Conservation (phyloP, 2,888 invertebrate species). For the Tenodera sinensis region DNA sequence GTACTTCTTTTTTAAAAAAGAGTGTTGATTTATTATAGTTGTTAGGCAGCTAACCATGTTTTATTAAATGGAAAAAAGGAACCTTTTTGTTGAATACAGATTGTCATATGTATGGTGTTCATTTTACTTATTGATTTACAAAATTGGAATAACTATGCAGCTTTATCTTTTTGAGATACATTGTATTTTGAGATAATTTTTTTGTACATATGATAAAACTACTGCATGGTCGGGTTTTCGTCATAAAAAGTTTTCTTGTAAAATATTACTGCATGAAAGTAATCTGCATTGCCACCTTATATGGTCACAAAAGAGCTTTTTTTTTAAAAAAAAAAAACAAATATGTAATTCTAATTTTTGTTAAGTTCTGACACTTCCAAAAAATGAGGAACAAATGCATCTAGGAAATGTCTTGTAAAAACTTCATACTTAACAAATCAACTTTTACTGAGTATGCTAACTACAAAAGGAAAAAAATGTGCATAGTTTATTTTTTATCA, state of each 20-base stretch:
- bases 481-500: conserved; percentile 67
- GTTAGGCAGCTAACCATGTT: conserved; percentile 32
- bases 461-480: conserved; percentile 43
- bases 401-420: conserved; percentile 26
- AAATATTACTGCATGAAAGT: conserved; percentile 30
- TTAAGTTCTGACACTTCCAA: conserved; percentile 11
- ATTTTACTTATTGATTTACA: conserved; percentile 27
- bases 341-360: not conserved
- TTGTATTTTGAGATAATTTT: conserved; percentile 30
- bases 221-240: conserved; percentile 25
- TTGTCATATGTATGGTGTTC: conserved; percentile 27
- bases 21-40: conserved; percentile 26
- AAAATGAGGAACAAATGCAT: not conserved
- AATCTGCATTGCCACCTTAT: conserved; percentile 16
- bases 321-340: conserved; percentile 6
- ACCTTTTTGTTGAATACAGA: conserved; percentile 18
- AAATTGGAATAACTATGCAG: conserved; percentile 21
- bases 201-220: conserved; percentile 26
- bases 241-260: conserved; percentile 27
- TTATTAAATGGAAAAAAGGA: conserved; percentile 26
- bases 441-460: conserved; percentile 34
- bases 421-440: conserved; percentile 30
- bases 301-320: conserved; percentile 26
- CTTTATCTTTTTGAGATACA: conserved; percentile 29
- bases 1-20: conserved; percentile 21